phyloP scores from a whole-genome alignment of 2,113 vertebrate species.

The Crotalus tigris region DNA sequence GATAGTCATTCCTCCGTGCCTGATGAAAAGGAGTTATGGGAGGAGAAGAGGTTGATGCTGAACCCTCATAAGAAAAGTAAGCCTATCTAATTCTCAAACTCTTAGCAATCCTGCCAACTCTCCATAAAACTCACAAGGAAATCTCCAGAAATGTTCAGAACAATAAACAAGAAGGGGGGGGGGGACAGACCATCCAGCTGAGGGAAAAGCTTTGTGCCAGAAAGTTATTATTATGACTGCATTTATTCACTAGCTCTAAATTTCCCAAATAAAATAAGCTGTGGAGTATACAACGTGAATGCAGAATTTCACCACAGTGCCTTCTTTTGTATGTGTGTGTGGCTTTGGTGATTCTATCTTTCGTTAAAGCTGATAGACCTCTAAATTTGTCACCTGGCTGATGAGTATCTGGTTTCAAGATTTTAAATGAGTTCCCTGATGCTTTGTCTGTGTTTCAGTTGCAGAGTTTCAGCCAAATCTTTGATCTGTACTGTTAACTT shows the following conservation, averaged over 20 bases:
- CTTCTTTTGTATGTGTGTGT: not conserved
- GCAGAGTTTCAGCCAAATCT: slow-evolving; percentile 25
- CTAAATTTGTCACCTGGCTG: slow-evolving; percentile 31
- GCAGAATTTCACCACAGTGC: accelerated
- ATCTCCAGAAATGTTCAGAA: not conserved
- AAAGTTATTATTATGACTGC: not conserved
- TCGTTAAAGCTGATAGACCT: not conserved
- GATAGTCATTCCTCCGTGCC: not conserved
- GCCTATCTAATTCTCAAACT: no score
- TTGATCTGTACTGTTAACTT: slow-evolving; percentile 35
- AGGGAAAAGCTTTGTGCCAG: not conserved
- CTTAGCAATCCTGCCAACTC: not conserved
- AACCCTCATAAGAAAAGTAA: not conserved
- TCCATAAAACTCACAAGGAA: not conserved
- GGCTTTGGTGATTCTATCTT: not conserved
- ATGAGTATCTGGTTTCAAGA: slow-evolving; percentile 34
- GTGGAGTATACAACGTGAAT: not conserved
- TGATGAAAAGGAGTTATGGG: not conserved
- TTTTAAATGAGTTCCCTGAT: slow-evolving; percentile 37
- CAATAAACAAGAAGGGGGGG: not conserved
- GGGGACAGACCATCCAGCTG: no score
- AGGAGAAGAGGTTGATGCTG: not conserved
- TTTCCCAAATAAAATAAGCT: not conserved
- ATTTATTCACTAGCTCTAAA: not conserved
- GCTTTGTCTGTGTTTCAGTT: not conserved